Evolutionary conservation across 2,797 vertebrate species (phyloP), one percentile per base, ranked within the genome.

Genomic region (Margarornis squamiger): DNA sequence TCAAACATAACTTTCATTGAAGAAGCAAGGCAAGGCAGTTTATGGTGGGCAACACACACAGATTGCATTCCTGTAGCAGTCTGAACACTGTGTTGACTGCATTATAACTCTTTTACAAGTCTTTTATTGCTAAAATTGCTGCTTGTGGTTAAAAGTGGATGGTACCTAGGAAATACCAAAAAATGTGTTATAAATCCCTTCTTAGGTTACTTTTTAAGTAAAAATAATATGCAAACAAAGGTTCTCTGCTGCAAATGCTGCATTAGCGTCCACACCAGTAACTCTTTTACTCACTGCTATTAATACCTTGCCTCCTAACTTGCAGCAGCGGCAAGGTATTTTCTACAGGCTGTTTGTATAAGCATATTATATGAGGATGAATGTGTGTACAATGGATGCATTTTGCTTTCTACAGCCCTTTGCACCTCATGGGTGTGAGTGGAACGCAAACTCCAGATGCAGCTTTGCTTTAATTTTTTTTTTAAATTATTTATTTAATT

Each of bases 91-190:
- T 79, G 61, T 66, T 88, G 87, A 70, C 73, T 73, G 59, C 26
- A 1, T 93, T 91, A 20, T 20, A 88, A 83, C 63, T 87, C 49
- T 15, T 65, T 89, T 90, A 86, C 2, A 24, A 43, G 63, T 38
- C 52, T 92, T 85, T 94, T 94, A 87, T 66, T 95, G 78, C 43
- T 43, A 51, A n/a, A 94, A 85, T 82, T 61, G 29, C 52, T 76
- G n/a, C 26, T 85, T 3, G 0, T 87, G 59, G 55, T 90, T 93
- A 36, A 43, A 79, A 85, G 57, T 45, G 61, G 49, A 82, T 46
- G 3, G 18, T 76, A 16, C 74, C 59, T 83, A 86, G 61, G 61
- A 95, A 94, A 82, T 67, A 72, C 51, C 14, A 3, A 73, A 78
- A 94, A 93, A 59, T 9, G 12, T 17, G 10, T 79, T 88, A 20